Evolutionary conservation across 2,797 vertebrate genomes (phyloP).

Genomic region (Caiman crocodilus): DNA sequence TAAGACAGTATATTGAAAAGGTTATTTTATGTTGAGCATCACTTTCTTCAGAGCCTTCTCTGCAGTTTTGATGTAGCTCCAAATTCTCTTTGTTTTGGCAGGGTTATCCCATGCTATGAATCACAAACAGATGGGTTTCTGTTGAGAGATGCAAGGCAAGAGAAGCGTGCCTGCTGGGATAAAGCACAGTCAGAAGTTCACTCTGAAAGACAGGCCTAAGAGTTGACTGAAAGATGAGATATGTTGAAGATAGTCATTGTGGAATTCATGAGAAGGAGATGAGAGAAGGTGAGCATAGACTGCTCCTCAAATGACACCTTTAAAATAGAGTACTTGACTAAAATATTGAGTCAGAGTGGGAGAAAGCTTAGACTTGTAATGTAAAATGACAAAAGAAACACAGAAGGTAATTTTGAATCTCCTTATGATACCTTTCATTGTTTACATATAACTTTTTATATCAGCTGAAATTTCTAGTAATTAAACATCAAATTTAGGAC

Average conservation of each 20-base stretch:
- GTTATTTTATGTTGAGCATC: not conserved
- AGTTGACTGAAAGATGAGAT: not conserved
- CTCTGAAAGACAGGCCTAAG: not conserved
- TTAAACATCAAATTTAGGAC: not conserved
- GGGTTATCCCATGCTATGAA: not conserved
- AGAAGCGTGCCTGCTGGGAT: not conserved
- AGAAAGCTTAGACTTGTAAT: not conserved
- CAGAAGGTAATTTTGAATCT: not conserved
- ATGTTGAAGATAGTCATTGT: not conserved
- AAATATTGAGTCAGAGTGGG: not conserved
- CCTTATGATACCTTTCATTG: not conserved
- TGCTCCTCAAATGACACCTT: not conserved
- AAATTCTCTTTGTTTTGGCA: not conserved
- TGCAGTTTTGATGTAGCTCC: not conserved
- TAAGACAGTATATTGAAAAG: not conserved
- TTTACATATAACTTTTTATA: not conserved
- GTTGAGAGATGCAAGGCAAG: not conserved
- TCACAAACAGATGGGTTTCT: fast-evolving
- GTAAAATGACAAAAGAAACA: not conserved
- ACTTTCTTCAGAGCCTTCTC: not conserved
- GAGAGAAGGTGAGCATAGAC: not conserved
- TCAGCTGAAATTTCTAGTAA: not conserved
- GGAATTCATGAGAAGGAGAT: not conserved
- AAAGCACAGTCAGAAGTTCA: not conserved
- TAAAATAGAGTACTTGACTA: fast-evolving